A percentile compares a stretch with the other conserved stretches of the same genome.
These are phyloP conservation scores for Malaclemys terrapin DNA, from an alignment of 2,113 vertebrate genomes.

Conservation along the genomic window DNA sequence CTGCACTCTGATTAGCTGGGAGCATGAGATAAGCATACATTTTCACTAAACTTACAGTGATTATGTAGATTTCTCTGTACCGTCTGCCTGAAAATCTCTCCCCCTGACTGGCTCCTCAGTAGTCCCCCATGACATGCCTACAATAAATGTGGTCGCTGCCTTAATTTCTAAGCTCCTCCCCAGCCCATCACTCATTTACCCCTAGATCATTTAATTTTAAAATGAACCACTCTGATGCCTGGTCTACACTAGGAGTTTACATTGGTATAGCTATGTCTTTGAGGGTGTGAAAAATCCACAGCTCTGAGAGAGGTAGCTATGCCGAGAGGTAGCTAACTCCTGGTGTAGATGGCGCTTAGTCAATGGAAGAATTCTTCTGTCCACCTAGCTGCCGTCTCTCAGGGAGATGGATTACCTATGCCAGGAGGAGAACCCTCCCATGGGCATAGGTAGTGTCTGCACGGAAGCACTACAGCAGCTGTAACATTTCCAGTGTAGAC, in stretches of 20 bases:
- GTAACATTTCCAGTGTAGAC: too few relatives aligned
- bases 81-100: not conserved
- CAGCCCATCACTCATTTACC: not conserved
- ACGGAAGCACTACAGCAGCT: too few relatives aligned
- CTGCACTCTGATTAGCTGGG: not conserved
- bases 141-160: not conserved
- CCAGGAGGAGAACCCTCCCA: too few relatives aligned
- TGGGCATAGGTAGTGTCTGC: too few relatives aligned
- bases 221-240: not conserved
- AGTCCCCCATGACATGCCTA: not conserved
- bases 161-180: not conserved
- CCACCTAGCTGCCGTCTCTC: too few relatives aligned
- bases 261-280: too few relatives aligned
- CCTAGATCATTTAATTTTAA: not conserved
- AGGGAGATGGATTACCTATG: too few relatives aligned
- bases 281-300: not conserved
- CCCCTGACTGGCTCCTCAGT: not conserved
- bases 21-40: not conserved
- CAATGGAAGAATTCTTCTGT: too few relatives aligned
- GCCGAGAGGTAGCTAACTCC: too few relatives aligned
- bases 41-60: not conserved
- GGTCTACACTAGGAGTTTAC: not conserved
- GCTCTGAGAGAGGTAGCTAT: too few relatives aligned
- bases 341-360: too few relatives aligned
- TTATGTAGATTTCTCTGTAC: fast-evolving